A percentile compares a stretch with the other conserved stretches of the same genome.
phyloP scores from a whole-genome alignment of 2,888 invertebrate genomes.

The Polymixis lichenea region DNA sequence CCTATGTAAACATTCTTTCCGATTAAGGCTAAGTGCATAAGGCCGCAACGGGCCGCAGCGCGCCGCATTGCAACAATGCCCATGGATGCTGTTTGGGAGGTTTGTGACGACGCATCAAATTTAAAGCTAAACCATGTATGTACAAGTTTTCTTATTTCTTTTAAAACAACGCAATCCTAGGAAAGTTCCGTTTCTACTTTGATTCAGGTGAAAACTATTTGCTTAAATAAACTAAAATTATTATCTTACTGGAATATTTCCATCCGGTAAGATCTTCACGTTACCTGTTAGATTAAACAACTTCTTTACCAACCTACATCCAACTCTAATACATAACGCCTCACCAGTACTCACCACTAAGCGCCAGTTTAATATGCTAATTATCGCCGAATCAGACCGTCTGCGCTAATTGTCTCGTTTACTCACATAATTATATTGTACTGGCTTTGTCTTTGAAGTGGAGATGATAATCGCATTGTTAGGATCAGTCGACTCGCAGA shows the following conservation, averaged over 20 bases:
- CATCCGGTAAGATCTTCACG: background rate
- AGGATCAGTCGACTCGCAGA: slow-evolving; percentile 18
- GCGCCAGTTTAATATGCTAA: slow-evolving; percentile 38
- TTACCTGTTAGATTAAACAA: background rate
- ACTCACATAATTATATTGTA: slow-evolving; percentile 49
- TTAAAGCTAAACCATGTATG: background rate
- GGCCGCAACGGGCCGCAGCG: background rate
- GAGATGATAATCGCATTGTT: slow-evolving; percentile 48
- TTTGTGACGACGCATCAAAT: background rate
- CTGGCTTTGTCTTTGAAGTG: slow-evolving; percentile 51
- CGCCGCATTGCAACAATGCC: background rate
- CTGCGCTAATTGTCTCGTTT: slow-evolving; percentile 56
- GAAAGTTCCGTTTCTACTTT: background rate
- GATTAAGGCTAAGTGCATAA: background rate
- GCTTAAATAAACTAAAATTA: background rate
- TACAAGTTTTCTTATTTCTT: background rate
- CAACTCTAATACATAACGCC: background rate
- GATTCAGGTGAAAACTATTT: background rate
- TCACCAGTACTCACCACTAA: slow-evolving; percentile 2
- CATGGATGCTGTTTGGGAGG: background rate
- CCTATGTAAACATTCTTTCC: background rate
- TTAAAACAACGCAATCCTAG: background rate
- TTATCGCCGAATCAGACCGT: slow-evolving; percentile 47
- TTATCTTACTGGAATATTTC: background rate
- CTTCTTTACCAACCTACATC: background rate